Evolutionary conservation across 1,140 invertebrate genomes (phyloP), one percentile per base, ranked within the genome.

Genomic region (Acromyrmex echinatior): DNA sequence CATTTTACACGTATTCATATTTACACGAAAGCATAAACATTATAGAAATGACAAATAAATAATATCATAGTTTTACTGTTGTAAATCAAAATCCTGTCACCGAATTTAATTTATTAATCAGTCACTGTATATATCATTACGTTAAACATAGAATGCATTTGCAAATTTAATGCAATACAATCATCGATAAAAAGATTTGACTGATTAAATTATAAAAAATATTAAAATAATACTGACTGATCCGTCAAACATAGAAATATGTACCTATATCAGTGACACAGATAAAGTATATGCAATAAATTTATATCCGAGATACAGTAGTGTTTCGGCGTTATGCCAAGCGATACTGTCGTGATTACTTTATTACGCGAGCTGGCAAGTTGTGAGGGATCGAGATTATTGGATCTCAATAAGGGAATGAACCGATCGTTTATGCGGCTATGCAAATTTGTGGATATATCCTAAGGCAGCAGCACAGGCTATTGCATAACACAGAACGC

Each of bases 41-140:
- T 45, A 51, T 14, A 14, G 4, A 63, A 16, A 5, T 6, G 18
- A 7, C 58, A 81, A 39, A 12, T 56, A 56, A 14, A 53, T 79
- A 14, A 21, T 65, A 16, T 12, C 51, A 12, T 9, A 49, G 21
- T 60, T 51, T 56, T 21, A 14, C 18, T 56, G n/a, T 21, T 39
- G 51, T 1, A 56, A 74, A n/a, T 65, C 21, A 9, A 70, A 58
- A 73, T 62, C 62, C 56, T 39, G 28, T 45, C 25, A 84, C 39
- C 25, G 7, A 60, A 74, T 60, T 79, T 39, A 31, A 49, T 62
- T 66, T 49, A 39, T 39, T 45, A 80, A 88, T 49, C 35, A 21
- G 18, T 68, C 66, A 85, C 79, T 76, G 91, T 92, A 87, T 39
- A 88, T 91, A 86, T 78, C 82, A 73, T 70, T 81, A 84, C 28